A percentile compares a stretch with the other conserved stretches of the same genome.
Conservation (phyloP, 2,113 vertebrate species). For the Alces alces region DNA sequence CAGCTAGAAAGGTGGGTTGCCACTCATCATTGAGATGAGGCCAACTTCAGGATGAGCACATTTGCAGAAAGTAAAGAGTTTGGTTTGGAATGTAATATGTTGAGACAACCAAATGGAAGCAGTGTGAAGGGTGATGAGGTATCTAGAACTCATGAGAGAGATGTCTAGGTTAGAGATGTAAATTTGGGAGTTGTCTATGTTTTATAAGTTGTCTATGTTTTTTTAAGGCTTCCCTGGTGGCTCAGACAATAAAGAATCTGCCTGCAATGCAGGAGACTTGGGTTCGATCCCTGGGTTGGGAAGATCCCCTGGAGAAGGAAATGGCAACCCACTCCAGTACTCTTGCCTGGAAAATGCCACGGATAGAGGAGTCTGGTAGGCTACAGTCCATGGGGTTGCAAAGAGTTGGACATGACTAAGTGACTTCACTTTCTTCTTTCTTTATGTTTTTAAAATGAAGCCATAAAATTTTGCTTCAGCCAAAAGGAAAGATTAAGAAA, state of each 20-base stretch:
- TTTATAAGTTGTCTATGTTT: not conserved
- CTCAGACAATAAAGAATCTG: not conserved
- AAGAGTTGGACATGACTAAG: not conserved
- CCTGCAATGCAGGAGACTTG: rapidly evolving
- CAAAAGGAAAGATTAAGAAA: constrained; percentile 23
- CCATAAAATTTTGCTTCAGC: not conserved
- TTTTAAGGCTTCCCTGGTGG: not conserved
- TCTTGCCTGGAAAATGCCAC: not conserved
- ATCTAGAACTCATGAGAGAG: not conserved
- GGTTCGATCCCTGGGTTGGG: not conserved
- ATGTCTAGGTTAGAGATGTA: not conserved
- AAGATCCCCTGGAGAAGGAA: not conserved
- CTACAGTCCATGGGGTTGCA: not conserved
- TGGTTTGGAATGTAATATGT: not conserved
- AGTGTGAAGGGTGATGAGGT: not conserved
- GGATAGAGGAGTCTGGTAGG: not conserved
- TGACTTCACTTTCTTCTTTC: not conserved
- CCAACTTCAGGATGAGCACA: not conserved
- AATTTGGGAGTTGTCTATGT: not conserved
- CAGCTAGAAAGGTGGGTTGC: not conserved
- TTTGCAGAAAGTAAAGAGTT: not conserved
- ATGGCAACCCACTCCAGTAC: not conserved
- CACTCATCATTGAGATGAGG: not conserved
- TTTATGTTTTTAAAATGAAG: not conserved
- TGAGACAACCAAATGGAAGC: not conserved